Conservation (phyloP, 2,113 vertebrate genomes). For the Guaruba guarouba region DNA sequence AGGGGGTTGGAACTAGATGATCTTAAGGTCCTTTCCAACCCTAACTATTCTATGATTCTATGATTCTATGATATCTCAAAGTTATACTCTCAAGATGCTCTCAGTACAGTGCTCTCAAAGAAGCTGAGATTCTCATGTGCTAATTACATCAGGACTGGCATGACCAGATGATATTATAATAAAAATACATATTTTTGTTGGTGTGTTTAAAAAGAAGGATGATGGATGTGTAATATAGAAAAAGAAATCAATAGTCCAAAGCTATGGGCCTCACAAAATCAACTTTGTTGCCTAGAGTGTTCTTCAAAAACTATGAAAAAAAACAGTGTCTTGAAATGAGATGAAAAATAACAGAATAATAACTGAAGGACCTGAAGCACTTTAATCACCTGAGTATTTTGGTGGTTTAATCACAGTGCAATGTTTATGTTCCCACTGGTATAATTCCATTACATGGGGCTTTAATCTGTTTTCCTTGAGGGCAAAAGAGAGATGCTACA, state of each 20-base stretch:
- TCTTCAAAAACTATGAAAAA: slow-evolving; percentile 15
- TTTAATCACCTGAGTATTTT: slow-evolving; percentile 46
- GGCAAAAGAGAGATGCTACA: not conserved
- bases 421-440: not conserved
- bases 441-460: not conserved
- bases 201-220: not conserved
- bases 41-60: too few species aligned
- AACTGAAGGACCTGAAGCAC: slow-evolving; percentile 25
- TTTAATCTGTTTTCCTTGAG: slow-evolving; percentile 15
- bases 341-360: slow-evolving; percentile 35
- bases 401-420: slow-evolving; percentile 29
- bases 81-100: not conserved
- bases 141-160: not conserved
- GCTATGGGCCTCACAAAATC: slow-evolving; percentile 1
- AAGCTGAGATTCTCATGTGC: not conserved
- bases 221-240: not conserved
- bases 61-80: not conserved
- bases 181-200: not conserved
- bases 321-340: not conserved
- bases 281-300: slow-evolving; percentile 20
- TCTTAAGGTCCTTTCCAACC: too few species aligned
- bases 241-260: slow-evolving; percentile 35
- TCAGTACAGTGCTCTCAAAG: not conserved
- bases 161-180: not conserved
- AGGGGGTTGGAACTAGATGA: too few species aligned